Percentiles rank a stretch among this genome's conserved stretches.
These are phyloP conservation scores for Magallana nippona DNA, from an alignment of 2,888 invertebrate species.

Conservation along the genomic window DNA sequence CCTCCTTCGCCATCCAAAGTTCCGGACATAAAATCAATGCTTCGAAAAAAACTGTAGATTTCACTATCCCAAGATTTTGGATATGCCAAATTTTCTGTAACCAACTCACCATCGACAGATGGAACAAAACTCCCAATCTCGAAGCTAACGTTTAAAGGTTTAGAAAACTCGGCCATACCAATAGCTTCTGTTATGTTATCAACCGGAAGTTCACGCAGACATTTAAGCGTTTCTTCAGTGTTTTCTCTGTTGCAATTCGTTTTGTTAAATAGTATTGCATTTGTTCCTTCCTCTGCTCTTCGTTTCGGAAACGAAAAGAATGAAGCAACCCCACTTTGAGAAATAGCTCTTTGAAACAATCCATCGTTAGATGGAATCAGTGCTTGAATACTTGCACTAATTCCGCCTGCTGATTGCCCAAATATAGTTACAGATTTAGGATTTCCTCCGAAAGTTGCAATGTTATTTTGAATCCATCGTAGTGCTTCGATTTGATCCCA, in stretches of 20 bases:
- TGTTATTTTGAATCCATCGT: constrained; percentile 13
- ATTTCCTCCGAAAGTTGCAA: constrained; percentile 13
- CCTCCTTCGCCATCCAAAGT: not conserved
- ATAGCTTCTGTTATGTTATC: not conserved
- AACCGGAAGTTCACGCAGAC: not conserved
- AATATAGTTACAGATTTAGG: constrained; percentile 22
- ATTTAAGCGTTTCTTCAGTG: not conserved
- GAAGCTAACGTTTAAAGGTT: not conserved
- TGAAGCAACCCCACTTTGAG: constrained; percentile 20
- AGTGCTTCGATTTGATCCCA: constrained; percentile 22
- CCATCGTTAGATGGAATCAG: not conserved
- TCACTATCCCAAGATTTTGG: not conserved
- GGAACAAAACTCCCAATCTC: constrained; percentile 11
- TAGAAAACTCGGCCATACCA: not conserved
- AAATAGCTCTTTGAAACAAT: constrained; percentile 19
- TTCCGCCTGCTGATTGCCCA: not conserved
- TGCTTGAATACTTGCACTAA: not conserved
- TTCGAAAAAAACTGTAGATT: not conserved
- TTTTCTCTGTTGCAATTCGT: not conserved
- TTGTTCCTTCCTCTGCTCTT: not conserved
- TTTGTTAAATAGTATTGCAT: not conserved
- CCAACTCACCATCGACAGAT: not conserved
- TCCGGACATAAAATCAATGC: constrained; percentile 5
- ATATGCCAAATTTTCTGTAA: constrained; percentile 5
- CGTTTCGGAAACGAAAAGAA: not conserved